Evolutionary conservation across 1,140 invertebrate genomes (phyloP).

Genomic region (Agrilus planipennis): DNA sequence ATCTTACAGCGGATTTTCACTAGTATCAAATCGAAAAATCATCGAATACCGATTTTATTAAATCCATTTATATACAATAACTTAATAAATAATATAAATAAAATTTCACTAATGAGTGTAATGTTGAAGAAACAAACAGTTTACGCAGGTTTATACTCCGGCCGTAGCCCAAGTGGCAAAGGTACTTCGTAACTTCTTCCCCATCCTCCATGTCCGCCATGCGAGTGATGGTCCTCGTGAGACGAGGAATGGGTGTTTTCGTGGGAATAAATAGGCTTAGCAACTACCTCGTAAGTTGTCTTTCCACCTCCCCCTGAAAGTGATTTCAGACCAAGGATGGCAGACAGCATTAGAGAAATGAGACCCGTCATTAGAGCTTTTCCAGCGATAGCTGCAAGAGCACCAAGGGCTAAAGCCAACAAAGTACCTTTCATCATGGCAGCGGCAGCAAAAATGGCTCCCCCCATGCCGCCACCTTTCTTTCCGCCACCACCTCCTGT

Average conservation of each 20-base stretch:
- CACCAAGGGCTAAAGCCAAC: slow-evolving; percentile 59
- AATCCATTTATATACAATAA: too few species aligned
- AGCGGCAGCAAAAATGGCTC: slow-evolving; percentile 43
- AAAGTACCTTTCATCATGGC: slow-evolving; percentile 62
- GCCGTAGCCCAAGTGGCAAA: slow-evolving; percentile 30
- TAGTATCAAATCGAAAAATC: too few species aligned
- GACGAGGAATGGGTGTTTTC: slow-evolving; percentile 57
- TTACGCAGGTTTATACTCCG: slow-evolving; percentile 26
- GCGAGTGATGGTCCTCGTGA: slow-evolving; percentile 45
- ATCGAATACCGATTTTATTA: too few species aligned
- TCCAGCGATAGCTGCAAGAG: slow-evolving; percentile 62
- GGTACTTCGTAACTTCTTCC: slow-evolving; percentile 34
- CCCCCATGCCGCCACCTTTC: slow-evolving; percentile 44
- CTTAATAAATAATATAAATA: too few species aligned
- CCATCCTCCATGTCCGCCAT: slow-evolving; percentile 39
- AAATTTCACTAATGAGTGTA: too few species aligned
- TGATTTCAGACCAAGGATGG: slow-evolving; percentile 62
- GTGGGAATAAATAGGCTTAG: slow-evolving; percentile 63
- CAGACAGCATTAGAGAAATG: slow-evolving; percentile 65
- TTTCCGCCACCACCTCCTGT: slow-evolving; percentile 35
- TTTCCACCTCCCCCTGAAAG: slow-evolving; percentile 52
- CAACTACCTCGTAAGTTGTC: slow-evolving; percentile 72
- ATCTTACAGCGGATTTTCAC: too few species aligned
- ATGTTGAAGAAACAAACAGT: too few species aligned
- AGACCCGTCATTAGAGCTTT: slow-evolving; percentile 74